Evolutionary conservation across 1,140 invertebrate genomes (phyloP).

Genomic region (Zophobas morio): DNA sequence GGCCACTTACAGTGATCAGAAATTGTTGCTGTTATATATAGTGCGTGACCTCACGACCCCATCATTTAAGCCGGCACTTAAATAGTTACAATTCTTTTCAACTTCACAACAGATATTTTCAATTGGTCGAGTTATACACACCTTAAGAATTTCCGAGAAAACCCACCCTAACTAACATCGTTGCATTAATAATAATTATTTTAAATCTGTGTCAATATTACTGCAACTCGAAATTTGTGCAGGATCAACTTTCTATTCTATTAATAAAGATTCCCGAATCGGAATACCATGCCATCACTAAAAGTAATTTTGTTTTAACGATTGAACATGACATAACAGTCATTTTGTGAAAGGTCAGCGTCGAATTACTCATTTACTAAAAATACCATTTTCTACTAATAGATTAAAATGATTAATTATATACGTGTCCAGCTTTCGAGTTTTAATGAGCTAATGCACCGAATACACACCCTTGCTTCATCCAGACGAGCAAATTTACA

Average conservation of each 20-base stretch:
- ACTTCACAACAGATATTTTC: slow-evolving; percentile 14
- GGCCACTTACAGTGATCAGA: slow-evolving; percentile 25
- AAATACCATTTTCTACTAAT: slow-evolving; percentile 11
- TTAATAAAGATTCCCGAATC: slow-evolving; percentile 25
- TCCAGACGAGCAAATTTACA: background rate
- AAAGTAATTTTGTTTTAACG: slow-evolving; percentile 31
- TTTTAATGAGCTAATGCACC: too few relatives aligned
- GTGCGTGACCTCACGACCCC: slow-evolving; percentile 39
- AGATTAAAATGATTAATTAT: background rate
- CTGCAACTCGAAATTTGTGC: background rate
- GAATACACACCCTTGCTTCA: background rate
- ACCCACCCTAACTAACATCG: background rate
- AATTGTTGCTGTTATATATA: slow-evolving; percentile 39
- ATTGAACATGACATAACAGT: slow-evolving; percentile 23
- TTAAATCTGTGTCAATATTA: too few relatives aligned
- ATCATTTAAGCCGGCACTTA: slow-evolving; percentile 42
- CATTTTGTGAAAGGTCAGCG: slow-evolving; percentile 29
- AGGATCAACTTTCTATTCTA: slow-evolving; percentile 33
- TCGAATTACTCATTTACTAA: slow-evolving; percentile 34
- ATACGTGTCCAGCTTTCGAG: too few relatives aligned
- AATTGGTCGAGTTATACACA: background rate
- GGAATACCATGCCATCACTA: slow-evolving; percentile 7
- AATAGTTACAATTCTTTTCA: slow-evolving; percentile 19
- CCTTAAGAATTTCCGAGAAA: background rate
- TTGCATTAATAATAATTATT: background rate